Base-by-base conservation (phyloP, 2,888 invertebrate species). In the Leptogaster cylindrica region DNA sequence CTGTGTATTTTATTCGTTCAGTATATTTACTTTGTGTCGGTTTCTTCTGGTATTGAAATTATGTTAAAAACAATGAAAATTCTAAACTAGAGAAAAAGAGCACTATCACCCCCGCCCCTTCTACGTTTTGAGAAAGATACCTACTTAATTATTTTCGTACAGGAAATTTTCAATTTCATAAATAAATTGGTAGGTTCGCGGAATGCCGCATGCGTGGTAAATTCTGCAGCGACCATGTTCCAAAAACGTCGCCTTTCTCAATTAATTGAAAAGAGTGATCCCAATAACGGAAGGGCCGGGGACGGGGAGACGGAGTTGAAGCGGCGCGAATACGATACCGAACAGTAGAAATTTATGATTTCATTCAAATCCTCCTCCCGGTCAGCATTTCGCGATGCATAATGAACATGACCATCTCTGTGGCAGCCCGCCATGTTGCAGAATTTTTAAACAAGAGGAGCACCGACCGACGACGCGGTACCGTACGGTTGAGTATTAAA, bases 291-390 rank as follows among this genome's bases (percentile, higher is more conserved):
- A 58, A 23, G 39, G 39, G 7, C 27, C n/a, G n/a, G n/a, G n/a
- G n/a, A n/a, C n/a, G n/a, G n/a, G n/a, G n/a, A n/a, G n/a, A n/a
- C n/a, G n/a, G n/a, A n/a, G n/a, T n/a, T n/a, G n/a, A 14, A 12
- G 5, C 46, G 20, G 23, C 18, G 46, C 46, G 46, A 23, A 39
- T 25, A 58, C 23, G 58, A 58, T 39, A 58, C 58, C 41, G 41
- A 58, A 58, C 58, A 58, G 58, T 58, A 39, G 39, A 58, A 41
- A 58, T 58, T 58, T 58, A 58, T 58, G 58, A 58, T 58, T 58
- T 41, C 58, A 58, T 58, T 58, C 58, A 58, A 58, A 58, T 41
- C 31, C 41, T 58, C 23, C 41, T 58, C 39, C 23, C 25, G 41
- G 39, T 31, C 39, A 55, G 36, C 58, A 58, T 58, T 58, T 55